Conservation (phyloP, 1,140 invertebrate species). For the Plutomurus gul region DNA sequence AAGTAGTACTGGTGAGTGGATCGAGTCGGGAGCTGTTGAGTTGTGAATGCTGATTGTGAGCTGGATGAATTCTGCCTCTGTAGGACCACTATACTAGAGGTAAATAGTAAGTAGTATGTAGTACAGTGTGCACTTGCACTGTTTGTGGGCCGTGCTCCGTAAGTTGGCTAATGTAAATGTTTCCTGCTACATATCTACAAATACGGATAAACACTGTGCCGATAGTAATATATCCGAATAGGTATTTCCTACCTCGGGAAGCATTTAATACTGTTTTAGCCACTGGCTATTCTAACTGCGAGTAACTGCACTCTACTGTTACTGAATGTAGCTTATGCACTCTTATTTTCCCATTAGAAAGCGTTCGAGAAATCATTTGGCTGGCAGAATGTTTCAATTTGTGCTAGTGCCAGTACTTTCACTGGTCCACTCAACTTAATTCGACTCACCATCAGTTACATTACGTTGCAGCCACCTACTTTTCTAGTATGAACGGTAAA, state of each 20-base stretch:
- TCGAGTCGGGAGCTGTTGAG: not conserved
- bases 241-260: too few species aligned
- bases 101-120: not conserved
- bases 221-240: too few species aligned
- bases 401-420: too few species aligned
- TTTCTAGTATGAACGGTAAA: too few species aligned
- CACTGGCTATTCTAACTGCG: not conserved
- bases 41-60: conserved; percentile 13
- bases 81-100: not conserved
- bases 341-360: not conserved
- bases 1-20: too few species aligned
- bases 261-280: too few species aligned
- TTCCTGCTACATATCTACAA: too few species aligned
- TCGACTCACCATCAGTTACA: too few species aligned
- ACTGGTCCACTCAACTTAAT: too few species aligned
- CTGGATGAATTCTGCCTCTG: not conserved
- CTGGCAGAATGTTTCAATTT: not conserved
- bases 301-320: not conserved
- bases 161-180: too few species aligned
- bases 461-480: not conserved
- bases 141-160: too few species aligned
- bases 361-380: not conserved
- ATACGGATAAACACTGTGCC: too few species aligned
- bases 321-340: not conserved
- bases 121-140: not conserved